phyloP scores from a whole-genome alignment of 1,140 invertebrate species.

The Leptinotarsa undecemlineata region DNA sequence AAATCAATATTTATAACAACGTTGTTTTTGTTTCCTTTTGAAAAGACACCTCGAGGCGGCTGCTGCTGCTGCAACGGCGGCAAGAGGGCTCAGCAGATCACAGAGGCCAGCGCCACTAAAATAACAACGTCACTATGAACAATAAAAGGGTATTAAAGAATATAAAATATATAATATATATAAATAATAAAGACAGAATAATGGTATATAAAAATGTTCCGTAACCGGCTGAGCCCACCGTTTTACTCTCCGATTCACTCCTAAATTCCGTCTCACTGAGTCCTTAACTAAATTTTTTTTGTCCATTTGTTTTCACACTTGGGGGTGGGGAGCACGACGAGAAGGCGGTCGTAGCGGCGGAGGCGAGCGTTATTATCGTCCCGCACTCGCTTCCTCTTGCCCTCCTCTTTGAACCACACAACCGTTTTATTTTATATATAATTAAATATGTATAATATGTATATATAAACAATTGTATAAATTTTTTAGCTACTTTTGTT shows the following conservation, averaged over 20 bases:
- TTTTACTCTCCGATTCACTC: neutral
- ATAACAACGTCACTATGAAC: constrained; percentile 19
- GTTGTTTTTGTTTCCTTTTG: neutral
- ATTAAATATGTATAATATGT: constrained; percentile 12
- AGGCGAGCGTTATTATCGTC: neutral
- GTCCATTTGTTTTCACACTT: no score
- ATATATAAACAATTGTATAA: constrained; percentile 19
- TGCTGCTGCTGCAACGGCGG: neutral
- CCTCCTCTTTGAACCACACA: constrained; percentile 3
- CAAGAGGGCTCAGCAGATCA: constrained; percentile 11
- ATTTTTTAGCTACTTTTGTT: constrained; percentile 4
- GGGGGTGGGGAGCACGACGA: no score
- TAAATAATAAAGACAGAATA: constrained; percentile 10
- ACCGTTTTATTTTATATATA: constrained; percentile 1
- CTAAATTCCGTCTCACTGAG: neutral
- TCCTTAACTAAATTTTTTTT: no score
- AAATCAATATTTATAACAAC: constrained; percentile 11
- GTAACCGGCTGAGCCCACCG: constrained; percentile 12
- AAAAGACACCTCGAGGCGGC: neutral
- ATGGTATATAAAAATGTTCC: constrained; percentile 6
- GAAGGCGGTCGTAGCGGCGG: no score
- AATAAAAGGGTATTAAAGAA: constrained; percentile 13
- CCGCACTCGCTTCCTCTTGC: neutral
- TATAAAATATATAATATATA: constrained; percentile 20
- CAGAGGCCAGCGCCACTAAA: neutral